Evolutionary conservation across 1,140 invertebrate species (phyloP).

Genomic region (Frieseomelitta varia): DNA sequence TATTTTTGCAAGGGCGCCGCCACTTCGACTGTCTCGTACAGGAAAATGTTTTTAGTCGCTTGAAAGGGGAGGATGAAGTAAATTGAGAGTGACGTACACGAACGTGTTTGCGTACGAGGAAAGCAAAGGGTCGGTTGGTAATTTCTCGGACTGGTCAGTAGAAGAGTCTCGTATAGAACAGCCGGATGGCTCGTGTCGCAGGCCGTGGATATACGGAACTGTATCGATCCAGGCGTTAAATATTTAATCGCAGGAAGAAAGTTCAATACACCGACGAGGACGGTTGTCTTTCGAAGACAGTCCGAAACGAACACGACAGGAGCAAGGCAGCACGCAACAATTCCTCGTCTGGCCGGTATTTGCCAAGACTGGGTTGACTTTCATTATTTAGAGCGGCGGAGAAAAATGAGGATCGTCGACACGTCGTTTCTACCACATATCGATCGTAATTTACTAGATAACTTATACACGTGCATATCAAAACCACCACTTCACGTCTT

Average conservation of each 20-base stretch:
- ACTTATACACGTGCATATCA: conserved; percentile 33
- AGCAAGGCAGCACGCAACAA: conserved; percentile 61
- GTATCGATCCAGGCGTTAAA: conserved; percentile 74
- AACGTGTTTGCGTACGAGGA: conserved; percentile 62
- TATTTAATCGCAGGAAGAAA: conserved; percentile 75
- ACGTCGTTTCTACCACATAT: conserved; percentile 46
- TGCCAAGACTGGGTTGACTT: conserved; percentile 56
- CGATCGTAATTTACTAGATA: conserved; percentile 57
- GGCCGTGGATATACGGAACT: conserved; percentile 53
- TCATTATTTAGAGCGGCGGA: conserved; percentile 64
- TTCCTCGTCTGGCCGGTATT: conserved; percentile 43
- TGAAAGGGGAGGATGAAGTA: conserved; percentile 42
- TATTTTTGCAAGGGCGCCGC: conserved; percentile 24
- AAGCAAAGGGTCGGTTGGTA: conserved; percentile 51
- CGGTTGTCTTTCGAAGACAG: conserved; percentile 67
- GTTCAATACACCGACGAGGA: conserved; percentile 72
- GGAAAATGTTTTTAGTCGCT: conserved; percentile 51
- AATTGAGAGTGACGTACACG: conserved; percentile 61
- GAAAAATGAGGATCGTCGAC: conserved; percentile 62
- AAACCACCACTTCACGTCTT: not conserved
- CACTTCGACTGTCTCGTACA: conserved; percentile 13
- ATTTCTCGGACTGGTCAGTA: conserved; percentile 63
- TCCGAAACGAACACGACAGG: conserved; percentile 44
- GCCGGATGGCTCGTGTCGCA: conserved; percentile 50
- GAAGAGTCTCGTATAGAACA: conserved; percentile 54